These are phyloP conservation scores for Suricata suricatta DNA, from an alignment of 2,113 vertebrate genomes.

Conservation along the genomic window DNA sequence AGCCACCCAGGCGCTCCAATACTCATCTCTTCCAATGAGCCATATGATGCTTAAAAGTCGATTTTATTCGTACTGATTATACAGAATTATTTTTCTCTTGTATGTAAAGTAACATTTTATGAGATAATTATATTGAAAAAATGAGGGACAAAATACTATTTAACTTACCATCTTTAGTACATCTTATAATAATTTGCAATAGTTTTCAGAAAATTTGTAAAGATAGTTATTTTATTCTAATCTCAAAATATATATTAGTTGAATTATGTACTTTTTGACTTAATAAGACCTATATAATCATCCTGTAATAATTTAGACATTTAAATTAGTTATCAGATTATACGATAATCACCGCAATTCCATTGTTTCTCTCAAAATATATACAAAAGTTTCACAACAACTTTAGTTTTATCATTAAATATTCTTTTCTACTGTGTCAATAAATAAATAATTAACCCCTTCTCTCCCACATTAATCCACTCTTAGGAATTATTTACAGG, in stretches of 20 bases:
- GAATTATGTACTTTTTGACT: not conserved
- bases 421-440: not conserved
- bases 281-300: not conserved
- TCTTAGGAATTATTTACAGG: not conserved
- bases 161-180: not conserved
- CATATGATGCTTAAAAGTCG: not conserved
- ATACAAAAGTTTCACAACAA: not conserved
- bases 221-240: not conserved
- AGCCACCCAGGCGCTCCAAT: no score
- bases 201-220: not conserved
- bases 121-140: not conserved
- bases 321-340: conserved; percentile 15
- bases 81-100: not conserved
- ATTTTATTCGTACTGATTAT: not conserved
- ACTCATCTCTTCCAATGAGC: not conserved
- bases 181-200: not conserved
- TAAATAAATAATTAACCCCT: not conserved
- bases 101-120: not conserved
- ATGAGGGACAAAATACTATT: not conserved
- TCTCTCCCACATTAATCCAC: not conserved
- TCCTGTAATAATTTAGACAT: not conserved
- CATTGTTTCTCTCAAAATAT: not conserved
- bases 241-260: not conserved
- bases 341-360: not conserved
- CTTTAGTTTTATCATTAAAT: not conserved